phyloP scores from a whole-genome alignment of 2,797 vertebrate genomes.

The Microctenopoma lineatum region DNA sequence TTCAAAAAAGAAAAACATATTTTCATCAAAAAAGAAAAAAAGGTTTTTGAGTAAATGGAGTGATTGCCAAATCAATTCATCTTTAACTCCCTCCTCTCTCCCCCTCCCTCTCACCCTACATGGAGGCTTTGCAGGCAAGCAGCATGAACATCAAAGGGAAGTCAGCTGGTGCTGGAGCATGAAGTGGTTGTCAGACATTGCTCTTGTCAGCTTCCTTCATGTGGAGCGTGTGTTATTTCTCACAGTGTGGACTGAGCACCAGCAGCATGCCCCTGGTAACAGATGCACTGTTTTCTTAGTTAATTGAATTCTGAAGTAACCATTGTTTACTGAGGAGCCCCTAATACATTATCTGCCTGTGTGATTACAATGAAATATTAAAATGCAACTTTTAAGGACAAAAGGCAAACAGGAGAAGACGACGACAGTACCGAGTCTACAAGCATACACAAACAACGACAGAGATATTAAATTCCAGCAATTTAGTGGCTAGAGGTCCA shows the following conservation, averaged over 20 bases:
- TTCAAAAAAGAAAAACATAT: conserved; percentile 33
- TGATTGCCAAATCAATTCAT: conserved; percentile 62
- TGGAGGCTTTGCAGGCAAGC: conserved; percentile 34
- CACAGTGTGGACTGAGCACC: conserved; percentile 35
- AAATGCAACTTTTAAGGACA: conserved; percentile 39
- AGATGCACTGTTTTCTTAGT: conserved; percentile 58
- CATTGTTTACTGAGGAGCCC: conserved; percentile 62
- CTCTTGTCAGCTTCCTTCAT: conserved; percentile 58
- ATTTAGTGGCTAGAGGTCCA: background rate
- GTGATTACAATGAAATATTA: conserved; percentile 56
- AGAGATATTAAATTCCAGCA: background rate
- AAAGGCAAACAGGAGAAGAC: conserved; percentile 14
- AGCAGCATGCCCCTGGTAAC: conserved; percentile 51
- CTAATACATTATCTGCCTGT: conserved; percentile 51
- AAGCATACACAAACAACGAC: background rate
- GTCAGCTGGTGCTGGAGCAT: conserved; percentile 34
- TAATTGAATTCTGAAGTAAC: conserved; percentile 75
- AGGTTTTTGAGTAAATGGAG: conserved; percentile 47
- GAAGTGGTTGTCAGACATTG: conserved; percentile 50
- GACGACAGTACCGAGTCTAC: background rate
- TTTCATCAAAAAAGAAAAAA: conserved; percentile 30
- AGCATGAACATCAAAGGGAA: conserved; percentile 60
- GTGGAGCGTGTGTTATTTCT: conserved; percentile 50
- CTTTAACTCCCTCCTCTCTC: conserved; percentile 25
- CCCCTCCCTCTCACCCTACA: conserved; percentile 3